phyloP scores from a whole-genome alignment of 2,797 vertebrate genomes.

The Lepus oiostolus region DNA sequence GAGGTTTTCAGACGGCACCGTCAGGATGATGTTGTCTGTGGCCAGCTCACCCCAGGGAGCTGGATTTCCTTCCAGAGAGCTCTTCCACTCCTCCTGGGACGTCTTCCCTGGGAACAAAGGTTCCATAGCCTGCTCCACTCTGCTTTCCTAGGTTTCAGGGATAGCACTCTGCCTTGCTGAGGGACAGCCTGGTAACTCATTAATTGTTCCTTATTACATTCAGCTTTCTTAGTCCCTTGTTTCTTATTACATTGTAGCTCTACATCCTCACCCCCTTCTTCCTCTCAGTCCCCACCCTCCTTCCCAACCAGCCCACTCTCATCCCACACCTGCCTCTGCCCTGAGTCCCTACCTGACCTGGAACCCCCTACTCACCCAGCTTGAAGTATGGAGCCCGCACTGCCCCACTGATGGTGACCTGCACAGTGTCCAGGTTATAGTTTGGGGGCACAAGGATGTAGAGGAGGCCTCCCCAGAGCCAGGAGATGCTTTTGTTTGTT shows the following conservation, averaged over 20 bases:
- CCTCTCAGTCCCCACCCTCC: no score
- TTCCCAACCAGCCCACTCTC: no score
- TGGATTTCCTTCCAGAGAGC: not conserved
- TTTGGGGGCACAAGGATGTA: constrained; percentile 88
- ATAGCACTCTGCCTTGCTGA: not conserved
- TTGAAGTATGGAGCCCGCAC: constrained; percentile 90
- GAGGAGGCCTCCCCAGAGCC: constrained; percentile 90
- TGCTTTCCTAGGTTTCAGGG: not conserved
- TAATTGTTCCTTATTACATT: not conserved
- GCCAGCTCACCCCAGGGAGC: not conserved
- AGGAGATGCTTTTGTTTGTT: constrained; percentile 73
- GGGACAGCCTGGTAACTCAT: not conserved
- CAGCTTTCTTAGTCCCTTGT: no score
- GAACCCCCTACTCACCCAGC: constrained; percentile 85
- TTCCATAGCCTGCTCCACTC: not conserved
- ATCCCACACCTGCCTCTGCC: no score
- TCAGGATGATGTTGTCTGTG: not conserved
- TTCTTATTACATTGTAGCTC: no score
- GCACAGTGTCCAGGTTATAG: constrained; percentile 72
- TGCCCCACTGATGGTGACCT: constrained; percentile 85
- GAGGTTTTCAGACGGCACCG: no score
- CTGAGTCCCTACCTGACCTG: not conserved
- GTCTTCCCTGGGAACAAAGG: not conserved
- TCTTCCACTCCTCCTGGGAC: not conserved
- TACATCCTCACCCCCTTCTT: not conserved